phyloP scores from a whole-genome alignment of 2,888 invertebrate genomes.

The Tuta absoluta region DNA sequence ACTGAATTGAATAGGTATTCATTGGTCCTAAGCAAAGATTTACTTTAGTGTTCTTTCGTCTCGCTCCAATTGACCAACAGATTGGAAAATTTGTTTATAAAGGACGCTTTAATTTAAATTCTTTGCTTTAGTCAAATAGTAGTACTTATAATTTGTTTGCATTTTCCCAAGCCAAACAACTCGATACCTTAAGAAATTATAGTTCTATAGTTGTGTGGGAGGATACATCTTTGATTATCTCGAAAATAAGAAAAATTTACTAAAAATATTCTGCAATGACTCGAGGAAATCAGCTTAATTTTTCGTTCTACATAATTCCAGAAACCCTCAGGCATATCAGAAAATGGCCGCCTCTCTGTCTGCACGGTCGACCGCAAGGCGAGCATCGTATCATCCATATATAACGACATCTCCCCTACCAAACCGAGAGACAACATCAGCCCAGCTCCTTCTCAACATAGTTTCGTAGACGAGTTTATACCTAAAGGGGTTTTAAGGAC shows the following conservation, averaged over 20 bases:
- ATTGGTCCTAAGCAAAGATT: conserved; percentile 8
- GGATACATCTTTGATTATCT: too few relatives aligned
- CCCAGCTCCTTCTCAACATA: conserved; percentile 70
- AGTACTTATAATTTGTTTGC: background rate
- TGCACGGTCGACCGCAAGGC: conserved; percentile 73
- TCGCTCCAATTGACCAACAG: background rate
- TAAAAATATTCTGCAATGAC: too few relatives aligned
- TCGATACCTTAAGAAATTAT: too few relatives aligned
- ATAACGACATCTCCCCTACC: conserved; percentile 70
- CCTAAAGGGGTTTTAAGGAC: conserved; percentile 56
- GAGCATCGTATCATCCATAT: conserved; percentile 73
- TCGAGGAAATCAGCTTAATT: too few relatives aligned
- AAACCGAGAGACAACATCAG: conserved; percentile 64
- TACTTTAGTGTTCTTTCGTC: background rate
- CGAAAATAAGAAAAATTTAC: too few relatives aligned
- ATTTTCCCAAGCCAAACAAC: too few relatives aligned
- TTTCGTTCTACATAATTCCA: conserved; percentile 41
- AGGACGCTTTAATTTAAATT: background rate
- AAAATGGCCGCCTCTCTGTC: conserved; percentile 73
- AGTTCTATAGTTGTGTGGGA: too few relatives aligned
- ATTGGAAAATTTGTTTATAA: background rate
- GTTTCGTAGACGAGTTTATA: conserved; percentile 56
- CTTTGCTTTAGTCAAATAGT: background rate
- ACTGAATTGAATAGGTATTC: background rate
- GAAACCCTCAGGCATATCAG: conserved; percentile 57